Evolutionary conservation across 2,113 vertebrate species (phyloP).

Genomic region (Aspiorhynchus laticeps): DNA sequence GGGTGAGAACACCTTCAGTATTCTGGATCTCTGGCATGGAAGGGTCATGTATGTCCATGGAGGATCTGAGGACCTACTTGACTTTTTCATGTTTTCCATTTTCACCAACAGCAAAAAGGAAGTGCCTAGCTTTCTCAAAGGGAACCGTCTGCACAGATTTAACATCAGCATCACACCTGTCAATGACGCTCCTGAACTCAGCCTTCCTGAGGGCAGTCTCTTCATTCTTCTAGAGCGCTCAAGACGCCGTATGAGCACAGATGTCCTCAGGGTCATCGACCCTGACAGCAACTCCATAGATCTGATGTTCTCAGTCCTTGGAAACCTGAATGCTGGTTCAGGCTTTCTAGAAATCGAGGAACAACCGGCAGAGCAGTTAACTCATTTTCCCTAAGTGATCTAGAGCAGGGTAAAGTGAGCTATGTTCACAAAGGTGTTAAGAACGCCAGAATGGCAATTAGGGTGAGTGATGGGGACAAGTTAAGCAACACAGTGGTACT

Average conservation of each 20-base stretch:
- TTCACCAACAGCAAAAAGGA: slow-evolving; percentile 74
- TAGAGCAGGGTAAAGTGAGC: slow-evolving; percentile 78
- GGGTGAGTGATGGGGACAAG: slow-evolving; percentile 84
- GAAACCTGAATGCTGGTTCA: slow-evolving; percentile 75
- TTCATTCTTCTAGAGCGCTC: slow-evolving; percentile 81
- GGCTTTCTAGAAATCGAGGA: slow-evolving; percentile 83
- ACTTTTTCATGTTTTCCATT: slow-evolving; percentile 85
- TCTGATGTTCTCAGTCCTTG: slow-evolving; percentile 80
- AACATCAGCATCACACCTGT: slow-evolving; percentile 79
- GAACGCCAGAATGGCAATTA: slow-evolving; percentile 81
- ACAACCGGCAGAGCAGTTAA: slow-evolving; percentile 68
- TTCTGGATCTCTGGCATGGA: slow-evolving; percentile 81
- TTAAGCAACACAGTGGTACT: slow-evolving; percentile 86
- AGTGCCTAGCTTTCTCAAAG: slow-evolving; percentile 70
- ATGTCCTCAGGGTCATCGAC: slow-evolving; percentile 77
- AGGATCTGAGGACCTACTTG: slow-evolving; percentile 79
- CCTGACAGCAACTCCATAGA: slow-evolving; percentile 75
- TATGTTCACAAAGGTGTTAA: slow-evolving; percentile 81
- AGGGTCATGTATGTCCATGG: slow-evolving; percentile 83
- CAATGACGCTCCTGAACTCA: slow-evolving; percentile 84
- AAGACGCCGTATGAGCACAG: slow-evolving; percentile 76
- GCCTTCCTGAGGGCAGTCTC: slow-evolving; percentile 79
- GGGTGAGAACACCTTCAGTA: slow-evolving; percentile 75
- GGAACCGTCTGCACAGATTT: slow-evolving; percentile 72
- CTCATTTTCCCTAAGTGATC: slow-evolving; percentile 78